Conservation (phyloP, 2,113 vertebrate species). For the Psilopsiagon aymara region DNA sequence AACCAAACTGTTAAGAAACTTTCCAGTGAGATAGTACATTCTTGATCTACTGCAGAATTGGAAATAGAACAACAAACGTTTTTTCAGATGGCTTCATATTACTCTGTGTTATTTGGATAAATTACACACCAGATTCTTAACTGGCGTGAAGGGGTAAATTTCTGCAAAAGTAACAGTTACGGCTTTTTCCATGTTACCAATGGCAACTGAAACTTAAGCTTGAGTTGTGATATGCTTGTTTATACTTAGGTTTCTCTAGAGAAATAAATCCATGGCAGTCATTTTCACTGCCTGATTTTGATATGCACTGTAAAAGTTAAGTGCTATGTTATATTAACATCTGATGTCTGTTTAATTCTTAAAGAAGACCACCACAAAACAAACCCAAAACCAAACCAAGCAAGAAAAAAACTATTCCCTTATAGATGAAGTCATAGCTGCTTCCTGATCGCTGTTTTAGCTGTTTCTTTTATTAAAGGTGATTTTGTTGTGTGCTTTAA, state of each 20-base stretch:
- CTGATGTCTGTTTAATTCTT: background rate
- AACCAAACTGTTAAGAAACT: background rate
- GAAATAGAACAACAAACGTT: background rate
- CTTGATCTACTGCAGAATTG: background rate
- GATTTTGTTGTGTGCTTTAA: background rate
- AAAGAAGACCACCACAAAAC: background rate
- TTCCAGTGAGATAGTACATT: background rate
- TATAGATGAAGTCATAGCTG: background rate
- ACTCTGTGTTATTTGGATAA: background rate
- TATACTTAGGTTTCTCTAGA: background rate
- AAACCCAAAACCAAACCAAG: background rate
- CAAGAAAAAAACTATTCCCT: background rate
- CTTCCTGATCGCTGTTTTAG: background rate
- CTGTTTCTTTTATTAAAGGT: background rate
- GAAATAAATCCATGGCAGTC: background rate
- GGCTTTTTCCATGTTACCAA: background rate
- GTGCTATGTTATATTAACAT: background rate
- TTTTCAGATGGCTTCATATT: slow-evolving; percentile 3
- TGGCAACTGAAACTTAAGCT: background rate
- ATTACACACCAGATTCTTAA: background rate
- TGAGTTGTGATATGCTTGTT: background rate
- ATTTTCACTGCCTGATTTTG: background rate
- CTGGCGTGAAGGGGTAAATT: background rate
- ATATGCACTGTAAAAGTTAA: background rate
- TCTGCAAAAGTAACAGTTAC: background rate